A percentile compares a stretch with the other conserved stretches of the same genome.
Evolutionary conservation across 1,140 invertebrate species (phyloP).

Genomic region (Caligus rogercresseyi): DNA sequence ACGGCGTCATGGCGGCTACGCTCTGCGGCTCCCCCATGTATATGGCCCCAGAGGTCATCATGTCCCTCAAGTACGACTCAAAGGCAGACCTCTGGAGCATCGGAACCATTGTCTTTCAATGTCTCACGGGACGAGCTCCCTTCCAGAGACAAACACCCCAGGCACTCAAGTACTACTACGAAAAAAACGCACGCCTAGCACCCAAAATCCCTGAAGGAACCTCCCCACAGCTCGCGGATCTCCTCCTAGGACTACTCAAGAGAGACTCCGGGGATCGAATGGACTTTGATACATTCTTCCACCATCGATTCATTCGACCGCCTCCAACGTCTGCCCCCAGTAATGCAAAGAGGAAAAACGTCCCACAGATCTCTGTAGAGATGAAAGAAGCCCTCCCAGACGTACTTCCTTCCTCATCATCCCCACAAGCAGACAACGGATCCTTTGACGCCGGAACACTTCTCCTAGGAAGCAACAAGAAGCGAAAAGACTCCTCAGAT

Average conservation of each 20-base stretch:
- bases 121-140: slow-evolving; percentile 91
- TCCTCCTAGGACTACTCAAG: slow-evolving; percentile 65
- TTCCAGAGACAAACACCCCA: slow-evolving; percentile 97
- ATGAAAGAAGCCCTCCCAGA: neutral
- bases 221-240: slow-evolving; percentile 65
- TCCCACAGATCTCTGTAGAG: neutral
- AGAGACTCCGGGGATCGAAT: slow-evolving; percentile 86
- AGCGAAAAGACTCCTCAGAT: neutral
- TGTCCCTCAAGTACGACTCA: slow-evolving; percentile 95
- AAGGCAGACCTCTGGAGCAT: slow-evolving; percentile 98
- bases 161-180: slow-evolving; percentile 89
- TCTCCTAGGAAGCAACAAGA: neutral
- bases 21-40: slow-evolving; percentile 99
- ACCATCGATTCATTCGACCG: slow-evolving; percentile 62
- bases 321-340: slow-evolving; percentile 30
- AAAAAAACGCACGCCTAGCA: slow-evolving; percentile 81
- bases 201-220: slow-evolving; percentile 87
- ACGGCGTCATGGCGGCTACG: slow-evolving; percentile 98
- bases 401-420: neutral
- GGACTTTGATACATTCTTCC: slow-evolving; percentile 85
- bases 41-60: slow-evolving; percentile 99
- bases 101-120: slow-evolving; percentile 97
- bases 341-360: neutral
- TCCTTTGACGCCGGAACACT: neutral
- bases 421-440: neutral